Evolutionary conservation across 2,113 vertebrate species (phyloP), one percentile per base, ranked within the genome.

Genomic region (Sander vitreus): DNA sequence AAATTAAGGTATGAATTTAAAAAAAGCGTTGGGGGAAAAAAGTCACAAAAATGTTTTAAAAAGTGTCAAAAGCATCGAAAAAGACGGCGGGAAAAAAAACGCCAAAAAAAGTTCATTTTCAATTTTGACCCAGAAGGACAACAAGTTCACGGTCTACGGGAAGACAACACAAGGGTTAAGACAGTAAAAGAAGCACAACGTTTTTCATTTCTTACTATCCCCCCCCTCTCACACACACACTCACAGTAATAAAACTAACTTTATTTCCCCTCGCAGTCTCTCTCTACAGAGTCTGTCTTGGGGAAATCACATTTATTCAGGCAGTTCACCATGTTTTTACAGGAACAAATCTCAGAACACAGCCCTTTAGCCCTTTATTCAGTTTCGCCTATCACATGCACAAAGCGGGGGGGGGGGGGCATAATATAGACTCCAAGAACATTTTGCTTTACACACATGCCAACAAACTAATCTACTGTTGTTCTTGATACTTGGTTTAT

Each of bases 241-340:
- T 85, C 73, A 79, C 80, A 75, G 84, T 73, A 79, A 89, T 80
- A 90, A 82, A 88, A 80, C 59, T 16, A 18, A n/a, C 76, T 84
- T 86, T 74, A 73, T 45, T 45, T 39, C 6, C 9, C 23, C 15
- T 50, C 59, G 39, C 72, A 73, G 54, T 75, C 51, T 76, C 72
- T 71, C 30, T 81, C 62, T 76, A 57, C 78, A 91, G 83, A 89
- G 79, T 75, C 86, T 84, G 54, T 87, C 73, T 90, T 78, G 43
- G 70, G 72, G 2, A 83, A 92, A 89, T 82, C 25, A n/a, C 87
- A 88, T 88, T 81, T 39, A 55, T 84, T 60, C 45, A 60, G 58
- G 30, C 80, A 83, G 64, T 76, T 91, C 79, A 73, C 78, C 79
- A 81, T 91, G 86, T 86, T 89, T 86, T 85, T 64, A 45, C 74